Base-by-base conservation (phyloP, 2,888 invertebrate species). In the Atrina japonica region DNA sequence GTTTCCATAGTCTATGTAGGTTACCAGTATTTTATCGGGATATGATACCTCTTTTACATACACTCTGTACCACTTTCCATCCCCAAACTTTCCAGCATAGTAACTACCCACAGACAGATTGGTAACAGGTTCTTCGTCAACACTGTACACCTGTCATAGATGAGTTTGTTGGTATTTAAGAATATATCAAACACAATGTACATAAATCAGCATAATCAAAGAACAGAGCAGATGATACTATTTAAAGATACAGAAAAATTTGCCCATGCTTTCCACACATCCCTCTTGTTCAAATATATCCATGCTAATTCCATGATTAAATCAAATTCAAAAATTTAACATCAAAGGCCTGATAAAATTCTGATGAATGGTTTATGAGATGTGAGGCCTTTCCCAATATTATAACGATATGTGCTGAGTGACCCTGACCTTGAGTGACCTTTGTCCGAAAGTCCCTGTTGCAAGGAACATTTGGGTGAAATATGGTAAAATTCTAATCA, bases 1-100 rank as follows among this genome's bases (percentile, higher is more conserved):
- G 68, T 85, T 84, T 0, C 85, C 85, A 58, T 77, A 84, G 70
- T 85, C 85, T n/a, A 84, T 50, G 50, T 75, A 85, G 11, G 77
- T 78, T 0, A 83, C 77, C 1, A 18, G 58, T 29, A 73, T 69
- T 11, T 52, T 66, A 11, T 68, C 59, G 14, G 52, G 58, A 25
- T 60, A 70, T 1, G 60, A 27, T n/a, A 79, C 45, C 11, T 58
- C 47, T 1, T 69, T n/a, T 1, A 85, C 79, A 16, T 67, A 64
- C 0, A 72, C 81, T 7, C 84, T 66, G 45, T 79, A 80, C 81
- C 82, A 83, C 16, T 23, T 53, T 6, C 78, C 70, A 66, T 88
- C 88, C 5, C 21, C 23, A 61, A 73, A 86, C 60, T 79, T 80
- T 29, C 73, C 82, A 18, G 82, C 83, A 1, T 78, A 80, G 53